Conservation (phyloP, 2,113 vertebrate species). For the Datnioides undecimradiatus region DNA sequence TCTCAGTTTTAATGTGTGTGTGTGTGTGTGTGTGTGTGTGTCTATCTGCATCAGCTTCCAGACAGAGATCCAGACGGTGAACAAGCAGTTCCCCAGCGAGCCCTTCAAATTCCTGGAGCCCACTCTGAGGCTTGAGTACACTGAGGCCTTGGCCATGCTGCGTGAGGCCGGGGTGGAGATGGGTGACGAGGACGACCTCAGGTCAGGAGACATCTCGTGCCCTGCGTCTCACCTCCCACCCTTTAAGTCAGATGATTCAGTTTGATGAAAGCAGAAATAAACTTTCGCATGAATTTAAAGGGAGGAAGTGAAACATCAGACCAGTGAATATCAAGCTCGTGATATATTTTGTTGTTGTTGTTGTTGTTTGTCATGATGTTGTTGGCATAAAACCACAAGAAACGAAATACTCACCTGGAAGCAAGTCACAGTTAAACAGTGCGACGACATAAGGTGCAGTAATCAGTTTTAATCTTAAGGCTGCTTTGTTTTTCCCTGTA, state of each 20-base stretch:
- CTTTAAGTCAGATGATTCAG: background rate
- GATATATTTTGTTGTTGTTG: no score
- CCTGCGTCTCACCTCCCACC: background rate
- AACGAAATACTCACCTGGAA: background rate
- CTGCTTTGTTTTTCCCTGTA: slow-evolving; percentile 72
- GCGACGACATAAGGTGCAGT: background rate
- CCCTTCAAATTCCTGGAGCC: slow-evolving; percentile 99
- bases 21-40: background rate
- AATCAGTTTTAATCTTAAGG: background rate
- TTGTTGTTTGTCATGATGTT: background rate
- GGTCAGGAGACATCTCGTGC: slow-evolving; percentile 79
- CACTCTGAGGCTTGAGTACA: slow-evolving; percentile 93
- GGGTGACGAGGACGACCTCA: slow-evolving; percentile 98
- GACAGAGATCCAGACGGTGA: slow-evolving; percentile 95
- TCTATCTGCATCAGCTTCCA: slow-evolving; percentile 86
- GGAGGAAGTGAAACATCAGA: slow-evolving; percentile 24
- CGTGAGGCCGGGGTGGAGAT: slow-evolving; percentile 95
- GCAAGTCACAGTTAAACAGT: background rate
- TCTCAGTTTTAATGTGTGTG: background rate
- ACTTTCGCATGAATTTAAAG: background rate
- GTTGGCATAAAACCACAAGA: background rate
- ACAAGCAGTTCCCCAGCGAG: slow-evolving; percentile 94
- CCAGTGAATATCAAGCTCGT: no score
- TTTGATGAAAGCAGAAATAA: slow-evolving; percentile 25
- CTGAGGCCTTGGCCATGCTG: slow-evolving; percentile 94